Percentiles rank a stretch among this genome's conserved stretches.
Conservation (phyloP, 2,888 invertebrate genomes). For the Drosophila tanythrix region DNA sequence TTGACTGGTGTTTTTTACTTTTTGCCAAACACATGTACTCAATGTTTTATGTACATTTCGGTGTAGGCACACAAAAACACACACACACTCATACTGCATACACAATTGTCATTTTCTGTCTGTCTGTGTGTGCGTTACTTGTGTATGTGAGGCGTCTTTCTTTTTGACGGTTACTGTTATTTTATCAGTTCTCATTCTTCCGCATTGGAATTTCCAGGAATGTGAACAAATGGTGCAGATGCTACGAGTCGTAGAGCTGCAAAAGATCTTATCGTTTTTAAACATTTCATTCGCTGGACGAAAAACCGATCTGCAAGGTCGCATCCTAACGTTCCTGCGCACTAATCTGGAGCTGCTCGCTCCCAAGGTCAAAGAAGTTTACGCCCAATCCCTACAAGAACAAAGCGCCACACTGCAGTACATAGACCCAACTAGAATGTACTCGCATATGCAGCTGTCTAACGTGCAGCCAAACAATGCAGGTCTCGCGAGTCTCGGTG, state of each 20-base stretch:
- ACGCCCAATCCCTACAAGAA: conserved; percentile 82
- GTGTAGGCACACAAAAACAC: conserved; percentile 20
- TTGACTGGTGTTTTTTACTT: background rate
- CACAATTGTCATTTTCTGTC: conserved; percentile 41
- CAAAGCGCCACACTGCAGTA: conserved; percentile 66
- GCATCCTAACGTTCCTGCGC: conserved; percentile 90
- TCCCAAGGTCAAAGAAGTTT: conserved; percentile 87
- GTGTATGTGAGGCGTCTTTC: conserved; percentile 43
- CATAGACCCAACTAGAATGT: conserved; percentile 83
- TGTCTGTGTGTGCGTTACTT: conserved; percentile 15
- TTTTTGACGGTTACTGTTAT: conserved; percentile 30
- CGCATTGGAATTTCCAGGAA: conserved; percentile 68
- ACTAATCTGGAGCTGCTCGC: conserved; percentile 87
- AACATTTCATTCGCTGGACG: conserved; percentile 92
- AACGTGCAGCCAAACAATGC: conserved; percentile 79
- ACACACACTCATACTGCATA: conserved; percentile 38
- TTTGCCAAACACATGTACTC: conserved; percentile 17
- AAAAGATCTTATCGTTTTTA: conserved; percentile 92
- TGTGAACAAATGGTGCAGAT: conserved; percentile 84
- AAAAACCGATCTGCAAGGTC: conserved; percentile 91
- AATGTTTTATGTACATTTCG: conserved; percentile 39
- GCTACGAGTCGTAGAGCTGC: conserved; percentile 94
- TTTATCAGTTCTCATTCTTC: conserved; percentile 6
- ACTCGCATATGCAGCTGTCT: conserved; percentile 83
- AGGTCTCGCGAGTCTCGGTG: conserved; percentile 71